Conservation (phyloP, 2,113 vertebrate genomes). For the Verasper variegatus region DNA sequence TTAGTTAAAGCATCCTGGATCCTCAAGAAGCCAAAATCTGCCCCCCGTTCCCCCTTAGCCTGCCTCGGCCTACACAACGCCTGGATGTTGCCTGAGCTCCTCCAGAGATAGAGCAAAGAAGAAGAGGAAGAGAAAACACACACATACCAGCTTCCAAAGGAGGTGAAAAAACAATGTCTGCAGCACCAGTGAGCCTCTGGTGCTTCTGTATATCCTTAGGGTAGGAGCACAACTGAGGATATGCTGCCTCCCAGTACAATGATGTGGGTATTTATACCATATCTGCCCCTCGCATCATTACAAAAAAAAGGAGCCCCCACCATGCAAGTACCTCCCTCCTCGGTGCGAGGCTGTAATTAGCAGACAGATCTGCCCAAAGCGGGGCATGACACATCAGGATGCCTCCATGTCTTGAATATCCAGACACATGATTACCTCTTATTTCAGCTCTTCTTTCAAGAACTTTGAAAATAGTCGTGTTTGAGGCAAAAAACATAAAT, state of each 20-base stretch:
- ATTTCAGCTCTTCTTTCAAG: conserved; percentile 67
- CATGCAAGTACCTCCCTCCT: conserved; percentile 87
- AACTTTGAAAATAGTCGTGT: conserved; percentile 48
- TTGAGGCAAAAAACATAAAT: conserved; percentile 26
- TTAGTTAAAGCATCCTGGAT: conserved; percentile 21
- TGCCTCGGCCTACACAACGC: conserved; percentile 29
- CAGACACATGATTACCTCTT: conserved; percentile 82
- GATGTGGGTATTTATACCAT: conserved; percentile 90
- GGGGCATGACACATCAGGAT: conserved; percentile 84
- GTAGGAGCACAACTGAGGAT: conserved; percentile 83
- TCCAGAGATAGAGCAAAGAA: conserved; percentile 17
- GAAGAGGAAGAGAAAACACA: conserved; percentile 43
- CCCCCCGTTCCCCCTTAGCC: not conserved
- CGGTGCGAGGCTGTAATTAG: conserved; percentile 90
- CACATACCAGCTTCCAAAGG: conserved; percentile 86
- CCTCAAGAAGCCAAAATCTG: conserved; percentile 5
- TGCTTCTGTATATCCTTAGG: conserved; percentile 83
- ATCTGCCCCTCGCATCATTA: conserved; percentile 80
- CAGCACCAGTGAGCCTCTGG: conserved; percentile 72
- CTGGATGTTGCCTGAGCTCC: conserved; percentile 22
- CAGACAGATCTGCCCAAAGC: conserved; percentile 87
- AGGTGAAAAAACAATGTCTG: conserved; percentile 68
- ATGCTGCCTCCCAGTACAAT: conserved; percentile 82
- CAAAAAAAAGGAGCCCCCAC: conserved; percentile 81
- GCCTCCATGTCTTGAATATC: conserved; percentile 77